Percentiles rank a stretch among this genome's conserved stretches.
These are phyloP conservation scores for Sebastes oblongus DNA, from an alignment of 2,797 vertebrate genomes.

Conservation along the genomic window DNA sequence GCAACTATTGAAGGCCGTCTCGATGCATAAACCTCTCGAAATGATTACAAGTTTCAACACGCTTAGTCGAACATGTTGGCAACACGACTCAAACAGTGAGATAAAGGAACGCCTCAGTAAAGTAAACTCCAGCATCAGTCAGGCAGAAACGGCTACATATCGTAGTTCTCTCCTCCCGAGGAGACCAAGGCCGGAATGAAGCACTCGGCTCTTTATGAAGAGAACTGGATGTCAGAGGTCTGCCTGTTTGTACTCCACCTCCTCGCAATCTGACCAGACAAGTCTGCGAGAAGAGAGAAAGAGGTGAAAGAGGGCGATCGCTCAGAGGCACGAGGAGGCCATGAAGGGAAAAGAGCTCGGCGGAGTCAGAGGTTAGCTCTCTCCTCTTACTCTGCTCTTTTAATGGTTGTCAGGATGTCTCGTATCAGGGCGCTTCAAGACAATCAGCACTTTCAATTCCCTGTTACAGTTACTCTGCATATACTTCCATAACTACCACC, in stretches of 20 bases:
- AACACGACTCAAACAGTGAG: not conserved
- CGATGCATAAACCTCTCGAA: not conserved
- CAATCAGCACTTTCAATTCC: not conserved
- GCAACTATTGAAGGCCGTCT: not conserved
- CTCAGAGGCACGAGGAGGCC: not conserved
- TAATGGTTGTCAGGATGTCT: not conserved
- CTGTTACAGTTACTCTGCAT: not conserved
- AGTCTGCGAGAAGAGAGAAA: not conserved
- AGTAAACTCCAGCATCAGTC: not conserved
- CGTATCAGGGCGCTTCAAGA: not conserved
- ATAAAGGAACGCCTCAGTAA: not conserved
- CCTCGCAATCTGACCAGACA: not conserved
- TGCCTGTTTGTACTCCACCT: not conserved
- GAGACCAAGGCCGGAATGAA: not conserved
- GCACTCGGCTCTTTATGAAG: not conserved
- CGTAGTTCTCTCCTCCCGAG: not conserved
- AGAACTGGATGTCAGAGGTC: constrained; percentile 17
- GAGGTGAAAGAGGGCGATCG: constrained; percentile 19
- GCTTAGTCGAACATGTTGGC: not conserved
- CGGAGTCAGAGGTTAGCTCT: not conserved
- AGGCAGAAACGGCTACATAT: not conserved
- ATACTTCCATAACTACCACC: not conserved
- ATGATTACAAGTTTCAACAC: not conserved
- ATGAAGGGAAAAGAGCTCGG: not conserved
- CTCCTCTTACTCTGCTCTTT: constrained; percentile 8